These are phyloP conservation scores for Drosophila meridiana DNA, from an alignment of 2,888 invertebrate genomes.

Conservation along the genomic window DNA sequence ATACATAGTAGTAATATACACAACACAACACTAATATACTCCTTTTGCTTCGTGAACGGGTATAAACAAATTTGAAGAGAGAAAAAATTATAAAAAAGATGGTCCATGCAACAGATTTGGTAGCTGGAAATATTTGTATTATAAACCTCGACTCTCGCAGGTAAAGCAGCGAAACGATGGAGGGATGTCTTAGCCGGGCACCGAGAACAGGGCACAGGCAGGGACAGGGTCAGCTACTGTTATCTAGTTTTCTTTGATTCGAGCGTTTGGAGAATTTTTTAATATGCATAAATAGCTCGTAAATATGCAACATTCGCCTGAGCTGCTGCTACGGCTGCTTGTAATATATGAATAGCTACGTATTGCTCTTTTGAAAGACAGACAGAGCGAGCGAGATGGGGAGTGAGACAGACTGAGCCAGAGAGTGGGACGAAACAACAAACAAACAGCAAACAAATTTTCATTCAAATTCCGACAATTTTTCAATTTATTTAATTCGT, in stretches of 20 bases:
- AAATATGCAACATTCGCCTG: conserved; percentile 71
- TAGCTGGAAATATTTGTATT: conserved; percentile 42
- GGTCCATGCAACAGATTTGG: conserved; percentile 23
- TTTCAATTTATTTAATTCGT: conserved; percentile 78
- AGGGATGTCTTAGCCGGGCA: conserved; percentile 2
- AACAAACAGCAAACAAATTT: conserved; percentile 52
- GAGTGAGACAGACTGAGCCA: neutral
- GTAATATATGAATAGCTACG: conserved; percentile 48
- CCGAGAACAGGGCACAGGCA: neutral
- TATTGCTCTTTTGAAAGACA: conserved; percentile 35
- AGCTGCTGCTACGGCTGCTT: conserved; percentile 27
- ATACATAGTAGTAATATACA: neutral
- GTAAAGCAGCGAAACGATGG: conserved; percentile 20
- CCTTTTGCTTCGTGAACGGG: neutral
- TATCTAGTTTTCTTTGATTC: conserved; percentile 72
- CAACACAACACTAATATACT: conserved; percentile 1
- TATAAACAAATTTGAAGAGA: neutral
- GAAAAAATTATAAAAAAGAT: conserved; percentile 24
- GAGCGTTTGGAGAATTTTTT: conserved; percentile 69
- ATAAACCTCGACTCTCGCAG: conserved; percentile 32
- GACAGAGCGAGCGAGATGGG: neutral
- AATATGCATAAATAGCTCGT: conserved; percentile 82
- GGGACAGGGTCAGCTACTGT: conserved; percentile 64
- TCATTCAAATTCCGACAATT: conserved; percentile 64
- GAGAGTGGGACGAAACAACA: neutral